Conservation (phyloP, 2,888 invertebrate genomes). For the Caenorhabditis panamensis region DNA sequence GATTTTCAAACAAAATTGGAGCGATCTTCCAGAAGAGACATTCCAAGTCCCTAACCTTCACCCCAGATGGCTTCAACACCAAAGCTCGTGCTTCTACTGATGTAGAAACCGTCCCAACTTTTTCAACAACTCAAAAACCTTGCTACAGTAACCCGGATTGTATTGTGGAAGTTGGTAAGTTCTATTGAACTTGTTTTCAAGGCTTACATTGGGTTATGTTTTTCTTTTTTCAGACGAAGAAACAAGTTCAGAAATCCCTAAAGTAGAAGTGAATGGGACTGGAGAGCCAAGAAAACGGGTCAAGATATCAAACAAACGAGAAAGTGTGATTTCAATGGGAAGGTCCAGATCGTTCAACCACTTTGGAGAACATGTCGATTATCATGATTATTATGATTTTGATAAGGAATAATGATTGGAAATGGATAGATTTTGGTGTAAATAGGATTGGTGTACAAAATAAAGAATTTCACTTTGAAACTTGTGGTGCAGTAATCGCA, state of each 20-base stretch:
- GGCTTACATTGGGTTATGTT: too few relatives aligned
- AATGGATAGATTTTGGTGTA: background rate
- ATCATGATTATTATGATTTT: constrained; percentile 58
- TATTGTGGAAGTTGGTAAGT: constrained; percentile 57
- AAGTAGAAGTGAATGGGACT: background rate
- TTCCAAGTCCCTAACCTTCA: constrained; percentile 27
- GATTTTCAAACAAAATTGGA: constrained; percentile 34
- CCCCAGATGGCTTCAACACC: constrained; percentile 34
- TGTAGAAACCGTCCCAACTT: constrained; percentile 35
- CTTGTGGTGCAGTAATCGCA: too few relatives aligned
- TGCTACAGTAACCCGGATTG: constrained; percentile 57
- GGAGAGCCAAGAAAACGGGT: constrained; percentile 27
- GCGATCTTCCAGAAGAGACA: constrained; percentile 57
- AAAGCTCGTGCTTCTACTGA: constrained; percentile 56
- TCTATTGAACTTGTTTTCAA: too few relatives aligned
- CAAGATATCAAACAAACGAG: constrained; percentile 54
- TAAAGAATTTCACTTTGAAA: too few relatives aligned
- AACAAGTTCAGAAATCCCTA: background rate
- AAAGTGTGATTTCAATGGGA: constrained; percentile 57
- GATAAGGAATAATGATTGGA: constrained; percentile 40
- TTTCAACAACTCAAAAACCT: constrained; percentile 25
- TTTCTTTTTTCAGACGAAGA: constrained; percentile 39
- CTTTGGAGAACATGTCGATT: constrained; percentile 59
- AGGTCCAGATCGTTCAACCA: constrained; percentile 63
- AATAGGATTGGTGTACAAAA: constrained; percentile 1